Evolutionary conservation across 2,113 vertebrate species (phyloP).

Genomic region (Machaerirhynchus nigripectus): DNA sequence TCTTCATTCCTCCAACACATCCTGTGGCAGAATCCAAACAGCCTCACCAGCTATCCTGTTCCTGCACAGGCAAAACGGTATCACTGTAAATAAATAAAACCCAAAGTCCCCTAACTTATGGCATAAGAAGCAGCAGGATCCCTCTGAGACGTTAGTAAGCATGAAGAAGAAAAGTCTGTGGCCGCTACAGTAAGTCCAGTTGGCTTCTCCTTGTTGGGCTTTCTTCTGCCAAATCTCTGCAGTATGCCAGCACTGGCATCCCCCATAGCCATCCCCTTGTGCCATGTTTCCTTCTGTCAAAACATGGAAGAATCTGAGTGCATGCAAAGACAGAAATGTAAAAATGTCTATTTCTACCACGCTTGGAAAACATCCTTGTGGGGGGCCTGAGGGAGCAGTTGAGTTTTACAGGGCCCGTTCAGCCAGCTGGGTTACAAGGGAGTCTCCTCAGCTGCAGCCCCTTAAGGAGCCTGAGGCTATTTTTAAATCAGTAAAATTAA

Average conservation of each 20-base stretch:
- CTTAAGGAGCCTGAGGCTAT: neutral
- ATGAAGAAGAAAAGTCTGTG: neutral
- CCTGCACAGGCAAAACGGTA: neutral
- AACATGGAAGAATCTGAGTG: rapidly evolving
- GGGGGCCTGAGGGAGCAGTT: neutral
- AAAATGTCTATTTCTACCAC: neutral
- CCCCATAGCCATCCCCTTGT: neutral
- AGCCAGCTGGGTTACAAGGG: neutral
- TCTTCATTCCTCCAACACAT: neutral
- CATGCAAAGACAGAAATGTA: neutral
- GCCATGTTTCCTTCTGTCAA: neutral
- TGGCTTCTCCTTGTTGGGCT: neutral
- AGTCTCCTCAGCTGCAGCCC: neutral
- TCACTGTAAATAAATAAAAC: neutral
- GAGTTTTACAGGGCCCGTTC: neutral
- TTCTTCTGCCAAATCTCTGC: neutral
- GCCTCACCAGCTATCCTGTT: neutral
- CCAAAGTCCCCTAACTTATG: neutral
- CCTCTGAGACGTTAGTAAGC: neutral
- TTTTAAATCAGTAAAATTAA: neutral
- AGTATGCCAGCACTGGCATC: neutral
- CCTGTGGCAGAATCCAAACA: neutral
- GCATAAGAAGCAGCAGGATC: neutral
- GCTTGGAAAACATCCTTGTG: neutral
- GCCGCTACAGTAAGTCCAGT: neutral